These are phyloP conservation scores for Borostomias antarcticus DNA, from an alignment of 2,797 vertebrate genomes.

Conservation along the genomic window DNA sequence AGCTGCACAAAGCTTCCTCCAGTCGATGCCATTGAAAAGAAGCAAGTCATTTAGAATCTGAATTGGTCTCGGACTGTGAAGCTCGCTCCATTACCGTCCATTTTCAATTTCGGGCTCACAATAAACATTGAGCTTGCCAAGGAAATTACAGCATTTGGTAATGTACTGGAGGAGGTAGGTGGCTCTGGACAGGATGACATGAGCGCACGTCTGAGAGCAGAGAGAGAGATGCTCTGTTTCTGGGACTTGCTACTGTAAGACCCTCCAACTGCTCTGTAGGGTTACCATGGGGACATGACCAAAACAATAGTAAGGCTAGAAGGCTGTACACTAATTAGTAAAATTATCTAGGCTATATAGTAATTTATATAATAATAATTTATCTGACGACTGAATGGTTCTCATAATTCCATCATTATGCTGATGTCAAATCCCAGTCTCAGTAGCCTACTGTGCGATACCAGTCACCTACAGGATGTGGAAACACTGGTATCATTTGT, in stretches of 20 bases:
- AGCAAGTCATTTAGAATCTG: conserved; percentile 99
- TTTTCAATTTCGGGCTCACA: conserved; percentile 99
- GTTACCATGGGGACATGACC: background rate
- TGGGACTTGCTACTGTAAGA: conserved; percentile 69
- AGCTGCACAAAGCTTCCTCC: conserved; percentile 97
- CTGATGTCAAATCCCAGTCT: too few relatives aligned
- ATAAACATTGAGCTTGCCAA: conserved; percentile 99
- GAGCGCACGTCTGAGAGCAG: conserved; percentile 81
- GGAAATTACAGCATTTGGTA: conserved; percentile 99
- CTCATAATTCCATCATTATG: too few relatives aligned
- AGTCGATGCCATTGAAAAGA: conserved; percentile 99
- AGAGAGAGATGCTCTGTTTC: conserved; percentile 80
- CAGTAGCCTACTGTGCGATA: too few relatives aligned
- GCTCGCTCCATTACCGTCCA: conserved; percentile 99
- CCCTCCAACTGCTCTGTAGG: too few relatives aligned
- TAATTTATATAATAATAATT: too few relatives aligned
- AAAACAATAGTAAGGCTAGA: background rate
- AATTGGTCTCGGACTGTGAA: conserved; percentile 98
- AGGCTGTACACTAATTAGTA: too few relatives aligned
- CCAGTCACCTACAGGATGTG: too few relatives aligned
- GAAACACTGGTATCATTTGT: too few relatives aligned
- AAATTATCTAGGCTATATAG: too few relatives aligned
- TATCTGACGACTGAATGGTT: too few relatives aligned
- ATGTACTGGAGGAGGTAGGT: conserved; percentile 98
- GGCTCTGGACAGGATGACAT: conserved; percentile 93